Evolutionary conservation across 2,113 vertebrate genomes (phyloP), one percentile per base, ranked within the genome.

Genomic region (Australoheros scitulus): DNA sequence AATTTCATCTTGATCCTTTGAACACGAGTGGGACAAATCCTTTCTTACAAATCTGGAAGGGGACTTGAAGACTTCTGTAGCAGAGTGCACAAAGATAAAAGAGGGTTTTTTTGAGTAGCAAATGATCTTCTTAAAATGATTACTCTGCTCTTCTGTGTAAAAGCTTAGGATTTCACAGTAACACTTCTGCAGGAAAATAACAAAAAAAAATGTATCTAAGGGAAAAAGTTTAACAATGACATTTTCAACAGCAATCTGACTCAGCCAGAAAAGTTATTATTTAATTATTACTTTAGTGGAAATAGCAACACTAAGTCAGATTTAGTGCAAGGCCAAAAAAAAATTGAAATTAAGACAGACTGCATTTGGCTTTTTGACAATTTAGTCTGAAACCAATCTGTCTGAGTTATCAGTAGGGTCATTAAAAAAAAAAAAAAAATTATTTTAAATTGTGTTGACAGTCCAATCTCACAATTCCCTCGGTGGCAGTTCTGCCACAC

Each of bases 1-100:
- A 89, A 81, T 85, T 92, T 83, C 68, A 88, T 85, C 83, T 86
- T 87, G 64, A 84, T 83, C 83, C 87, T 91, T 84, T 79, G 59
- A 90, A 89, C 60, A 86, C 4, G 34, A 84, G 36, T 82, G 83
- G 80, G 87, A 92, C 79, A 89, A 93, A 95, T 92, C 75, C 86
- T 86, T 61, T 84, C 56, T 88, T 88, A 88, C 85, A 90, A 87
- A 88, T 90, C 83, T 81, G 92, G 61, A 92, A 43, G 43, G 83
- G 50, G 76, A 79, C 81, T 81, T 78, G 26, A 79, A 82, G 81
- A 90, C 80, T 90, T 92, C 63, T 58, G 8, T 61, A 56, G 78
- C 58, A 57, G 59, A 87, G 76, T 36, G 80, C 65, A 86, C 50
- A 65, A 79, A 87, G 70, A 88, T 88, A 83, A 87, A 90, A 89